phyloP scores from a whole-genome alignment of 64 coral and sea anemone species.

The Pocillopora damicornis region DNA sequence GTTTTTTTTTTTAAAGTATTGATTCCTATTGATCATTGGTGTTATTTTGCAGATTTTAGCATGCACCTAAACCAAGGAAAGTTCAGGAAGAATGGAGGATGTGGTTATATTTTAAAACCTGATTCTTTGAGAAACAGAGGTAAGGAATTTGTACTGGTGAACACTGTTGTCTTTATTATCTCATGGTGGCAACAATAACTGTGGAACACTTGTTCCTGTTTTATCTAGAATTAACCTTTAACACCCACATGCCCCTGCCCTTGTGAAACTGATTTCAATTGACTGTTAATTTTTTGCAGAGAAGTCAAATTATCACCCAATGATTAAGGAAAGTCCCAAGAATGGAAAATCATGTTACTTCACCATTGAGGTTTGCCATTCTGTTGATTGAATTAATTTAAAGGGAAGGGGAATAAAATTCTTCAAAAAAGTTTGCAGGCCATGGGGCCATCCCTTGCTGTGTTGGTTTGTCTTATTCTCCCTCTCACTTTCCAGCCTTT shows the following conservation, averaged over 20 bases:
- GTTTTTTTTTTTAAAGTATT: not conserved
- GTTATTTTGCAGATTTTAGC: constrained; percentile 55
- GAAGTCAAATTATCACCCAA: constrained; percentile 73
- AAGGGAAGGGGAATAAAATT: too few species aligned
- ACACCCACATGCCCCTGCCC: too few species aligned
- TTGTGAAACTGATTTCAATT: too few species aligned
- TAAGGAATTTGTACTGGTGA: not conserved
- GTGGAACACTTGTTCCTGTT: too few species aligned
- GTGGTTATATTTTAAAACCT: constrained; percentile 93
- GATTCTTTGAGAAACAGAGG: constrained; percentile 59
- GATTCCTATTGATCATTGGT: not conserved
- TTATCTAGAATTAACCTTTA: too few species aligned
- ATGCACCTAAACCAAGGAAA: constrained; percentile 93
- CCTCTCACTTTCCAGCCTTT: too few species aligned
- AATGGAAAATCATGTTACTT: constrained; percentile 89
- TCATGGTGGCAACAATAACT: too few species aligned
- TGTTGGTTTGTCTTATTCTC: too few species aligned
- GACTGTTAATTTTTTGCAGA: constrained; percentile 37
- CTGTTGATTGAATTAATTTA: too few species aligned
- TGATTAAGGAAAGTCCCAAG: constrained; percentile 65
- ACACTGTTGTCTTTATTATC: too few species aligned
- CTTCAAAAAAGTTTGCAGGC: too few species aligned
- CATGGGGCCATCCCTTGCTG: too few species aligned
- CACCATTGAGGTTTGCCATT: constrained; percentile 63
- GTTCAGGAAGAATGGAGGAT: constrained; percentile 85